Evolutionary conservation across 2,888 invertebrate genomes (phyloP).

Genomic region (Rhopalosiphum nymphaeae): DNA sequence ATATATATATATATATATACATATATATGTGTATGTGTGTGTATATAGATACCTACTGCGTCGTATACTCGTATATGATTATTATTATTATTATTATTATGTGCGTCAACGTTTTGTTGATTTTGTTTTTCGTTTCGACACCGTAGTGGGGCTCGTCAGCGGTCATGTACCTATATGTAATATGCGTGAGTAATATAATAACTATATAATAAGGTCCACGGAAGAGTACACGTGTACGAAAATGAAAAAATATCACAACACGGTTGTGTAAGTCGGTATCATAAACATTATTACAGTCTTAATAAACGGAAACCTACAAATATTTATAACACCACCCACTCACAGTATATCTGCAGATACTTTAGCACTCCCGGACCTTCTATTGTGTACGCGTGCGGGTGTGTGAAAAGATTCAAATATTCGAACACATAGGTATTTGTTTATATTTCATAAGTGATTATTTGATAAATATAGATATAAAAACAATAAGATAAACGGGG

Average conservation of each 20-base stretch:
- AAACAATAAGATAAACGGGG: not conserved
- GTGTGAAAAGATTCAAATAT: no score
- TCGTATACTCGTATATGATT: not conserved
- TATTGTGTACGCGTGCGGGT: no score
- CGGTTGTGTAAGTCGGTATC: no score
- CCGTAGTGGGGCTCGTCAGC: not conserved
- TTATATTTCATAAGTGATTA: not conserved
- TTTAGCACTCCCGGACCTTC: no score
- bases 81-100: not conserved
- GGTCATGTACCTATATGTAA: not conserved
- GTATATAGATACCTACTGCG: no score
- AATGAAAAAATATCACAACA: no score
- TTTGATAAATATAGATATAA: not conserved
- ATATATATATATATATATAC: not conserved
- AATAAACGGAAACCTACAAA: no score
- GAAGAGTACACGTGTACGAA: not conserved
- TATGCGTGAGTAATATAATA: not conserved
- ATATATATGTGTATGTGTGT: no score
- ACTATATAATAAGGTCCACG: not conserved
- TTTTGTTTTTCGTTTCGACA: conserved; percentile 4
- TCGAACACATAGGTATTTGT: not conserved
- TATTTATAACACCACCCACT: no score
- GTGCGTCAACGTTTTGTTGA: conserved; percentile 3
- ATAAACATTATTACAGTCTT: no score
- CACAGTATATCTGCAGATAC: no score